phyloP scores from a whole-genome alignment of 2,888 invertebrate genomes.

The Tryphoninae sp. region DNA sequence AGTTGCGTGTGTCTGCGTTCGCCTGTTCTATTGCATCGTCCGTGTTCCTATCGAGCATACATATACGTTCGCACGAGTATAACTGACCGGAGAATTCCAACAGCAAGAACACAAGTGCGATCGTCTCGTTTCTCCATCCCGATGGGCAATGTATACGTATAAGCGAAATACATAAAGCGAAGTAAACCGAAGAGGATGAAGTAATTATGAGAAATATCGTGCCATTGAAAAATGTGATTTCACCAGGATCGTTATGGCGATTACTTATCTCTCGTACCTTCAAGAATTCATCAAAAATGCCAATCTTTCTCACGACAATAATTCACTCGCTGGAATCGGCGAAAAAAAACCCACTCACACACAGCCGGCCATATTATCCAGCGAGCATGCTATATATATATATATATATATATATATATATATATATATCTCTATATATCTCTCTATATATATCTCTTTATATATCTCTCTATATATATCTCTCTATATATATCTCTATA shows the following conservation, averaged over 20 bases:
- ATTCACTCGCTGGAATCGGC: no score
- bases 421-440: no score
- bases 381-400: not conserved
- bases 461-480: no score
- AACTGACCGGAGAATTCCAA: not conserved
- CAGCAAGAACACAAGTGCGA: not conserved
- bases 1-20: slow-evolving; percentile 38
- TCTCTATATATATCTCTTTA: no score
- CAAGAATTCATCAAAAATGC: slow-evolving; percentile 10
- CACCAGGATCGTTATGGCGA: slow-evolving; percentile 9
- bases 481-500: no score
- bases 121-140: not conserved
- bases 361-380: no score
- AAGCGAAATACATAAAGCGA: slow-evolving; percentile 12
- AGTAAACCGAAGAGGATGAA: slow-evolving; percentile 27
- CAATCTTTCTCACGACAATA: not conserved
- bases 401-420: no score
- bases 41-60: not conserved
- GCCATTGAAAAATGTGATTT: slow-evolving; percentile 33
- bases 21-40: not conserved
- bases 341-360: no score
- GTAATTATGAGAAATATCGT: slow-evolving; percentile 57
- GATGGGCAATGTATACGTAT: slow-evolving; percentile 1
- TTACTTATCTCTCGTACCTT: slow-evolving; percentile 6
- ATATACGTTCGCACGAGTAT: not conserved